phyloP scores from a whole-genome alignment of 2,888 invertebrate genomes.

The Eurois occulta region DNA sequence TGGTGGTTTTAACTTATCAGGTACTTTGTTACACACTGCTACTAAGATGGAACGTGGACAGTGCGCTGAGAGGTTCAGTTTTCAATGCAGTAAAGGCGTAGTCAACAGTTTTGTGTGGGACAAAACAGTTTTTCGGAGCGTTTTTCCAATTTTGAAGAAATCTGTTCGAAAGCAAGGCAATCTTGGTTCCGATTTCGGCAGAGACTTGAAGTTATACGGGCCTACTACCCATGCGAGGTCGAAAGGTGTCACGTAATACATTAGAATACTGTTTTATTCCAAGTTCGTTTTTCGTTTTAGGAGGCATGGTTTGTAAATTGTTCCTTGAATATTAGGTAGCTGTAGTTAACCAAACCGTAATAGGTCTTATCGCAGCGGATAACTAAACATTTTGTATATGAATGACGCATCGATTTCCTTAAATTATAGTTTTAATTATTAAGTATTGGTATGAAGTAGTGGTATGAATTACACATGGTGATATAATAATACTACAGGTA shows the following conservation, averaged over 20 bases:
- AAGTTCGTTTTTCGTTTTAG: background rate
- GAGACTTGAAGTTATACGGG: background rate
- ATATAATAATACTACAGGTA: background rate
- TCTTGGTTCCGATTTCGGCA: background rate
- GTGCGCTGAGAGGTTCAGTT: background rate
- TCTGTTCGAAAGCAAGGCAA: background rate
- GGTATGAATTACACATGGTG: background rate
- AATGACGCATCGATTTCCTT: background rate
- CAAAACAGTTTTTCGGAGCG: background rate
- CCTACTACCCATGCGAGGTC: background rate
- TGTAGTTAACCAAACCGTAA: background rate
- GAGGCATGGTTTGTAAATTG: background rate
- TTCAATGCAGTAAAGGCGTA: background rate
- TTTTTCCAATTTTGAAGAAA: background rate
- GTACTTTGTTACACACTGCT: background rate
- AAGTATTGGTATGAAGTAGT: background rate
- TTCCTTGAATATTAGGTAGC: background rate
- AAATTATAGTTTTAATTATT: background rate
- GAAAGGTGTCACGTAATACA: background rate
- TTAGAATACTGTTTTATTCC: too few relatives aligned
- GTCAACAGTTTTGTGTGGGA: background rate
- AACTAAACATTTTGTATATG: background rate
- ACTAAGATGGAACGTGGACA: background rate
- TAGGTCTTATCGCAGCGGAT: background rate
- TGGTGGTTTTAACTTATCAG: constrained; percentile 25